These are phyloP conservation scores for Sphecodes monilicornis DNA, from an alignment of 2,888 invertebrate genomes.

Conservation along the genomic window DNA sequence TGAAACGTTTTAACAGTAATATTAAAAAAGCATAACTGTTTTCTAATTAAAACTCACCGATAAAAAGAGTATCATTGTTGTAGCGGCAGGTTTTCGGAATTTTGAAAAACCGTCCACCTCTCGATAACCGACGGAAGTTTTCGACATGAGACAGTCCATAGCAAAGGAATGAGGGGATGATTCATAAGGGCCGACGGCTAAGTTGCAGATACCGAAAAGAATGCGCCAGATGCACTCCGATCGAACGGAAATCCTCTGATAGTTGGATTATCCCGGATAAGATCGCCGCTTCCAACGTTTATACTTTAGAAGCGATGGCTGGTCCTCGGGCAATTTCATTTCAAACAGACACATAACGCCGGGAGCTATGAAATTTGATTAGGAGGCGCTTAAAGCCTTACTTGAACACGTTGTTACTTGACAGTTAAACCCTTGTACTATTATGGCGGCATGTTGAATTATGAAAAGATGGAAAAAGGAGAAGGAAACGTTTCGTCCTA, in stretches of 20 bases:
- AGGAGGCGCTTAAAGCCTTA: too few species aligned
- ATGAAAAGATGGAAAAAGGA: too few species aligned
- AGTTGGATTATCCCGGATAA: conserved; percentile 59
- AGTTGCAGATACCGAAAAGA: conserved; percentile 53
- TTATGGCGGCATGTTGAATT: too few species aligned
- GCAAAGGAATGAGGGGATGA: not conserved
- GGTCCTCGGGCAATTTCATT: not conserved
- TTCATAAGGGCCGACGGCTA: conserved; percentile 54
- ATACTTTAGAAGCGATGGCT: not conserved
- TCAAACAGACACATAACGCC: not conserved
- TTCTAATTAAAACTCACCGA: too few species aligned
- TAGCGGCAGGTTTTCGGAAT: too few species aligned
- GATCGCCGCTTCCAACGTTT: conserved; percentile 41
- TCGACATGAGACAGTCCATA: conserved; percentile 22
- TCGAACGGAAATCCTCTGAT: conserved; percentile 53
- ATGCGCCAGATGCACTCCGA: conserved; percentile 31
- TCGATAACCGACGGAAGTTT: conserved; percentile 49
- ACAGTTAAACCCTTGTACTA: too few species aligned
- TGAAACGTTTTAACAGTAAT: too few species aligned
- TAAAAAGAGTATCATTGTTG: too few species aligned
- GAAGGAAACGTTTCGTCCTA: too few species aligned
- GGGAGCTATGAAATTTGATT: too few species aligned
- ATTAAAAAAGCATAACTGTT: too few species aligned
- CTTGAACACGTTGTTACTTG: too few species aligned
- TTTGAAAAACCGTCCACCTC: conserved; percentile 58